These are phyloP conservation scores for Hemicordylus capensis DNA, from an alignment of 2,113 vertebrate species.

Conservation along the genomic window DNA sequence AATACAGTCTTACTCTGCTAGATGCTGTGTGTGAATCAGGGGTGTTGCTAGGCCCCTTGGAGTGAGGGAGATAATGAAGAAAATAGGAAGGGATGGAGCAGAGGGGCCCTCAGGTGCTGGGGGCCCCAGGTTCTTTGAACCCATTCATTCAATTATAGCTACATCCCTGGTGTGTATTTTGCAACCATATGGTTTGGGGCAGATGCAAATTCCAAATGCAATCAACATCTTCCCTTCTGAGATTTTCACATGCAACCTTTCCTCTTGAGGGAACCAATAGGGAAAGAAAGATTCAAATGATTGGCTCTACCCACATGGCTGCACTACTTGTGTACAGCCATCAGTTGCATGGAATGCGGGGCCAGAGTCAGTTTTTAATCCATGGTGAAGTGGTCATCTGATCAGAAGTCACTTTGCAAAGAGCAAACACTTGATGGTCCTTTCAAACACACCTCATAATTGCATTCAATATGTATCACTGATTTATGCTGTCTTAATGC, in stretches of 20 bases:
- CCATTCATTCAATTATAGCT: too few relatives aligned
- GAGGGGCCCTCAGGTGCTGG: too few relatives aligned
- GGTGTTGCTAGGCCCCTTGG: too few relatives aligned
- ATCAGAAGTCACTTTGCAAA: neutral
- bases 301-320: neutral
- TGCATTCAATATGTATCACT: neutral
- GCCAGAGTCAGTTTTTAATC: neutral
- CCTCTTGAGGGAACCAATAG: neutral
- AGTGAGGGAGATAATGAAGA: too few relatives aligned
- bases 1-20: neutral
- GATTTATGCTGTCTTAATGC: neutral
- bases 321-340: neutral
- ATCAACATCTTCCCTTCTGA: too few relatives aligned
- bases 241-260: neutral
- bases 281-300: neutral
- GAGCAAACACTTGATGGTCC: neutral
- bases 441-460: constrained; percentile 4
- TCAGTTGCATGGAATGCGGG: neutral
- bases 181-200: neutral
- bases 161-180: too few relatives aligned
- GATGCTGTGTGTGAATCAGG: neutral
- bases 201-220: too few relatives aligned
- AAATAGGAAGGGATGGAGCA: too few relatives aligned
- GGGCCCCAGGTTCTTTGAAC: too few relatives aligned
- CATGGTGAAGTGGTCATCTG: neutral